Evolutionary conservation across 2,113 vertebrate species (phyloP), one percentile per base, ranked within the genome.

Genomic region (Scomber japonicus): DNA sequence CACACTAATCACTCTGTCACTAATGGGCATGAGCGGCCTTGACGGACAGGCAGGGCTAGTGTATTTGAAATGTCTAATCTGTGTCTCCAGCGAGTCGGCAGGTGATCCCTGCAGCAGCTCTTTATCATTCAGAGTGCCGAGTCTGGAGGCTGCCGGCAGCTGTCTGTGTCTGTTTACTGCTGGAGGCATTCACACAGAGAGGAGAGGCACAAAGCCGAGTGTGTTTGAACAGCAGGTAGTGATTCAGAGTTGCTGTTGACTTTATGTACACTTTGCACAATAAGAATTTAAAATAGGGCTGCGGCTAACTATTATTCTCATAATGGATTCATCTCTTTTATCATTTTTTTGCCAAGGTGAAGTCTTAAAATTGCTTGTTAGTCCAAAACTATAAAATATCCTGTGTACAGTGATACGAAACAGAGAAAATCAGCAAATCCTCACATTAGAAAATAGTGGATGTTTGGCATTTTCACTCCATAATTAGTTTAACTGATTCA

Each of bases 101-200:
- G 87, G 77, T 84, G 87, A 87, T 91, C 66, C 51, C 66, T 66
- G 82, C 80, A 64, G 85, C 83, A 55, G 83, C 72, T 84, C 71
- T 90, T 92, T 91, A 75, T 90, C 85, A 91, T 90, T 86, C 85
- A 73, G 72, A 75, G 72, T 14, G 87, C 69, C 44, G 78, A 83
- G 80, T 82, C 68, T 86, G 73, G 67, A 83, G 74, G 63, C 80
- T 9, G 72, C 75, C 75, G 82, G 81, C 88, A 89, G 83, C 89
- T 82, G 88, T 87, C 87, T 75, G 44, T 30, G 60, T 76, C 78
- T 88, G 82, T 91, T 90, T 84, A 70, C 79, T 53, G 85, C 78
- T 67, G n/a, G 65, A 83, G 55, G 80, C 70, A 10, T 78, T 68
- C 77, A 54, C 27, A 67, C 45, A 48, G 61, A 1, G 56, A 80